A percentile compares a stretch with the other conserved stretches of the same genome.
phyloP scores from a whole-genome alignment of 2,113 vertebrate genomes.

The Neotoma lepida region DNA sequence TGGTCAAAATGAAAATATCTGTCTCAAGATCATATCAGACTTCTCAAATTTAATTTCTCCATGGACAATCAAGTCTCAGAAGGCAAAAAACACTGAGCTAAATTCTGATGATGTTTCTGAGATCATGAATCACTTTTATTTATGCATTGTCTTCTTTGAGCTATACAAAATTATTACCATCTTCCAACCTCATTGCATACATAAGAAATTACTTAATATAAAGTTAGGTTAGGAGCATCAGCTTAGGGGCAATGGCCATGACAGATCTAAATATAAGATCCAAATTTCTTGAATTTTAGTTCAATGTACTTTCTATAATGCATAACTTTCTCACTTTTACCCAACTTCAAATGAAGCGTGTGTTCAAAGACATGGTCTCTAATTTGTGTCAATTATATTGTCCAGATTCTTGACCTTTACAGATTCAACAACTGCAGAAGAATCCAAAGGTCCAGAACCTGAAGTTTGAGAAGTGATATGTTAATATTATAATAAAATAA shows the following conservation, averaged over 20 bases:
- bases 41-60: slow-evolving; percentile 29
- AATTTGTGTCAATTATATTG: slow-evolving; percentile 9
- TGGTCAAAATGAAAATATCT: background rate
- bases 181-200: background rate
- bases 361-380: slow-evolving; percentile 32
- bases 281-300: slow-evolving; percentile 6
- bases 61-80: slow-evolving; percentile 8
- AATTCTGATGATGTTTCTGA: background rate
- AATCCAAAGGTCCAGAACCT: background rate
- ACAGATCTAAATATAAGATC: background rate
- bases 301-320: background rate
- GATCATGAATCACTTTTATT: slow-evolving; percentile 10
- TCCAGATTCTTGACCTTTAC: background rate
- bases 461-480: slow-evolving; percentile 35
- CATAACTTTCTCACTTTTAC: background rate
- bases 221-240: background rate
- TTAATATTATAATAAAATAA: background rate
- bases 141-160: background rate
- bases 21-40: background rate
- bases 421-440: background rate
- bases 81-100: background rate
- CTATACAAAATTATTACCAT: background rate
- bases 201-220: background rate
- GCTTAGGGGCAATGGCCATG: background rate
- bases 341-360: background rate